Evolutionary conservation across 2,797 vertebrate genomes (phyloP).

Genomic region (Poecile montanus): DNA sequence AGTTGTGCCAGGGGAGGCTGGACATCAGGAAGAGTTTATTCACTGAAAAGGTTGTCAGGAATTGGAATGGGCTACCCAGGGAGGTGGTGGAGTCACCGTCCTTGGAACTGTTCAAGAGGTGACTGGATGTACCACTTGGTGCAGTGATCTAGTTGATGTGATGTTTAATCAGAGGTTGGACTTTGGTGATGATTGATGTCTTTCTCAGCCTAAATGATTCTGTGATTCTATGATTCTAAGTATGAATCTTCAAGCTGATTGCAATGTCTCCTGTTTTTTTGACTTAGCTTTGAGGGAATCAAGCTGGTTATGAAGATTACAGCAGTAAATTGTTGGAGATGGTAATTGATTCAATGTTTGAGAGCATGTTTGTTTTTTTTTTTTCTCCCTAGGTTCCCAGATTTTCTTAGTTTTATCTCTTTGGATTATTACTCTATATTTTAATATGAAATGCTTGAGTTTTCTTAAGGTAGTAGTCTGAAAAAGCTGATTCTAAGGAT

Average conservation of each 20-base stretch:
- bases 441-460: not conserved
- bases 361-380: not conserved
- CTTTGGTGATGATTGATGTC: not conserved
- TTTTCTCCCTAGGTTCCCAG: not conserved
- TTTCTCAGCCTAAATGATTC: not conserved
- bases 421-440: not conserved
- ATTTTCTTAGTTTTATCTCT: slow-evolving; percentile 23
- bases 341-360: not conserved
- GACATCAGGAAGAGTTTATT: not conserved
- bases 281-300: slow-evolving; percentile 16
- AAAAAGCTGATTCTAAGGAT: not conserved
- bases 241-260: not conserved
- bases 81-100: not conserved
- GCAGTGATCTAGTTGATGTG: not conserved
- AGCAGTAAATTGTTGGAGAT: not conserved
- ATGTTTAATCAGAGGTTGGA: not conserved
- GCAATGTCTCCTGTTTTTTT: not conserved
- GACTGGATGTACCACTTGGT: not conserved
- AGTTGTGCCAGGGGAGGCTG: not conserved
- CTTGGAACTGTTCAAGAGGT: not conserved
- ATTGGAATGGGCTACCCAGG: not conserved
- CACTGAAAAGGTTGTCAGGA: not conserved
- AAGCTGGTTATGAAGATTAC: not conserved
- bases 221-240: not conserved
- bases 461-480: not conserved